phyloP scores from a whole-genome alignment of 2,888 invertebrate genomes.

The Kryphioiulus occultus region DNA sequence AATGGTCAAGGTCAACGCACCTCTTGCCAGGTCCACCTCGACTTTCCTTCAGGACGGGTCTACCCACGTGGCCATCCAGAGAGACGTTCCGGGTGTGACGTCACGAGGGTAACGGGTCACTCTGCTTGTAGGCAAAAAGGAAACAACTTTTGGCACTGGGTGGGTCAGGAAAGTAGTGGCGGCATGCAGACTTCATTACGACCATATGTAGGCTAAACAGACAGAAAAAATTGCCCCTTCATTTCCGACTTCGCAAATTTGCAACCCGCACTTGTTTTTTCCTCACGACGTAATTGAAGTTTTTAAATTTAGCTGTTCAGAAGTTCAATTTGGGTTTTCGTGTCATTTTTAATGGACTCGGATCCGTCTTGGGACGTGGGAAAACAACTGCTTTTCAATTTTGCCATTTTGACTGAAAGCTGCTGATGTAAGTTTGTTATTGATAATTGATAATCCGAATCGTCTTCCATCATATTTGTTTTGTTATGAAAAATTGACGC shows the following conservation, averaged over 20 bases:
- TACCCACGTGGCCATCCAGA: not conserved
- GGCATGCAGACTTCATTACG: not conserved
- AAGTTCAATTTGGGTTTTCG: slow-evolving; percentile 25
- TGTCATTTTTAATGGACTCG: slow-evolving; percentile 11
- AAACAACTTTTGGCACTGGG: slow-evolving; percentile 21
- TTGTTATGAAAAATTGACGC: too few species aligned
- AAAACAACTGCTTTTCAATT: not conserved
- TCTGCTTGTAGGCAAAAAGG: slow-evolving; percentile 35
- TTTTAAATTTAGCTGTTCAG: slow-evolving; percentile 25
- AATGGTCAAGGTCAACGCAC: slow-evolving; percentile 15
- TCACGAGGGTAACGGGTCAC: slow-evolving; percentile 39
- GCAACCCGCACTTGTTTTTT: not conserved
- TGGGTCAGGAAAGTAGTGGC: slow-evolving; percentile 12
- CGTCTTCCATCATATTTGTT: too few species aligned
- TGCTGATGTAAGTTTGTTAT: too few species aligned
- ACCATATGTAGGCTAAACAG: not conserved
- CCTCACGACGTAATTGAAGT: not conserved
- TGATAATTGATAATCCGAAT: too few species aligned
- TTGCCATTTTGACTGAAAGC: too few species aligned
- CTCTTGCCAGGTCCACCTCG: not conserved
- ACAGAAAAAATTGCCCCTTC: not conserved
- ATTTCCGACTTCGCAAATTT: not conserved
- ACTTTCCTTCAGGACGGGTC: slow-evolving; percentile 19
- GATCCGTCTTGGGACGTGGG: not conserved
- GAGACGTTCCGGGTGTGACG: slow-evolving; percentile 45